A percentile compares a stretch with the other conserved stretches of the same genome.
These are phyloP conservation scores for Phylloscopus collybita DNA, from an alignment of 2,797 vertebrate genomes.

Conservation along the genomic window DNA sequence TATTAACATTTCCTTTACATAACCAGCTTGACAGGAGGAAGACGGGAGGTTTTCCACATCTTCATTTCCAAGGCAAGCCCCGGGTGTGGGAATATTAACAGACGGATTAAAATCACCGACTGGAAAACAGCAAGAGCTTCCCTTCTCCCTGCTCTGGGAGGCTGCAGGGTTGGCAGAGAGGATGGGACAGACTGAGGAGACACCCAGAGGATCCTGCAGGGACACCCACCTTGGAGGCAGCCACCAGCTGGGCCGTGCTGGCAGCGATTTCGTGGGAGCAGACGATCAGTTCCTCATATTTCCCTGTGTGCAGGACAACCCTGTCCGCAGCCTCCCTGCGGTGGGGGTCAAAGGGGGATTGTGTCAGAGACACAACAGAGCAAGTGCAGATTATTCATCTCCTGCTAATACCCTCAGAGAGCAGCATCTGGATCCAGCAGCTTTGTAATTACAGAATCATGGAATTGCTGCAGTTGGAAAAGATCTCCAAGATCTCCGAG, in stretches of 20 bases:
- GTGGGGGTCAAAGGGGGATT: neutral
- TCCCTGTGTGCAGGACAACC: constrained; percentile 93
- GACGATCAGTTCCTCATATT: constrained; percentile 95
- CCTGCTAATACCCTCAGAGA: neutral
- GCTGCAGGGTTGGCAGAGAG: neutral
- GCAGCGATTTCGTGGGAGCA: constrained; percentile 97
- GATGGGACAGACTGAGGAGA: neutral
- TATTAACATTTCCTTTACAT: neutral
- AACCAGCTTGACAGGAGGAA: neutral
- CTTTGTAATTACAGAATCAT: neutral
- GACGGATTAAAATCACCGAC: neutral
- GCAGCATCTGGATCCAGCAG: neutral
- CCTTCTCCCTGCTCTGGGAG: neutral
- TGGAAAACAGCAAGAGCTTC: neutral
- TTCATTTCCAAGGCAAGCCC: neutral
- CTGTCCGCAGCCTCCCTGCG: constrained; percentile 93
- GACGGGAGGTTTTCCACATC: neutral
- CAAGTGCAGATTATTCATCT: neutral
- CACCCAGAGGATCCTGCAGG: neutral
- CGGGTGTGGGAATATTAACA: neutral
- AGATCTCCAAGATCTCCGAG: neutral
- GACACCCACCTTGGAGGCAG: constrained; percentile 91
- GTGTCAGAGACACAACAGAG: neutral
- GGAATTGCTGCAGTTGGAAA: neutral
- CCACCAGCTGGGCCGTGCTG: constrained; percentile 96